Evolutionary conservation across 2,113 vertebrate genomes (phyloP), one percentile per base, ranked within the genome.

Genomic region (Grallaria varia): DNA sequence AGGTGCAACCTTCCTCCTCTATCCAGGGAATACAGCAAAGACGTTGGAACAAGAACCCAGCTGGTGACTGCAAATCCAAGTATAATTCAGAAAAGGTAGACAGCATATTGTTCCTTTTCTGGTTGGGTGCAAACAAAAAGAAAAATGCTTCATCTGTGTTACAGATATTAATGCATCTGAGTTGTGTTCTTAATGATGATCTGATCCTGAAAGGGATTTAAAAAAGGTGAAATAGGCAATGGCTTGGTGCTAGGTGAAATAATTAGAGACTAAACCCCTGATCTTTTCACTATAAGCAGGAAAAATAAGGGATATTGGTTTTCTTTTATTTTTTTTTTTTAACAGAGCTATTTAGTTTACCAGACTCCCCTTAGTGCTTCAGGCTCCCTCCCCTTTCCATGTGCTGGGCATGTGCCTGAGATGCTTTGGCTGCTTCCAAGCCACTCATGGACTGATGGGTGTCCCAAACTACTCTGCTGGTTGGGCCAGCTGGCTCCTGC

Each of bases 1-100:
- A 99, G 99, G 95, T 99, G 99, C 96, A 99, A 99, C 96, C 99
- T 99, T 35, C 99, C 99, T 55, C 99, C 99, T 6, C 96, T 99
- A 4, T 99, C 98, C 83, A 98, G 98, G 85, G 98, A 99, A 86
- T 99, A 99, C 82, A 98, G 97, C 81, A 98, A 97, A n/a, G 99
- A 99, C 0, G 99, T 99, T 42, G 99, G 99, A 71, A 98, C 93
- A 40, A 99, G 96, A 97, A 99, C 99, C 16, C 98, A 99, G 58
- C 96, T 99, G 96, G 99, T 99, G 85, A 99, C 99, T 21, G 99
- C 99, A 71, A 99, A 99, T 96, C 99, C 99, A 80, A 99, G 99
- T 97, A 99, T 99, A 91, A 99, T 99, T 83, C 98, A 99, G 94
- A 99, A 99, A 95, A 99, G 99, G 99, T 99, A 98, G 87, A 81